Evolutionary conservation across 1,140 invertebrate genomes (phyloP).

Genomic region (Drosophila takahashii): DNA sequence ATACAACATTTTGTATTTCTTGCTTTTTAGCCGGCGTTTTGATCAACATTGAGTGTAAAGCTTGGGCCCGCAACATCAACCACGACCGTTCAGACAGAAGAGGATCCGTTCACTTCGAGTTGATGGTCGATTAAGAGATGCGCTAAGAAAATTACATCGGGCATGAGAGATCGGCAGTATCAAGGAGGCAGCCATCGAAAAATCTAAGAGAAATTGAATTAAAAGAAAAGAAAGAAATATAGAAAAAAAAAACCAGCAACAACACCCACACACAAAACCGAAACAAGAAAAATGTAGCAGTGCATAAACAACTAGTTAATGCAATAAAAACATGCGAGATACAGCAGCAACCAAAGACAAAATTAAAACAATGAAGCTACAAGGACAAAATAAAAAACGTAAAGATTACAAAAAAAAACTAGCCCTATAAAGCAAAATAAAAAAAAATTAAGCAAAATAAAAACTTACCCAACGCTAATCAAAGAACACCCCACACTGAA

Average conservation of each 20-base stretch:
- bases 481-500: conserved; percentile 38
- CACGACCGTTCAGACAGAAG: conserved; percentile 94
- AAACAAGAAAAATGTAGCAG: conserved; percentile 57
- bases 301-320: conserved; percentile 52
- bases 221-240: conserved; percentile 9
- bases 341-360: conserved; percentile 81
- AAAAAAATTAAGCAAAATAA: conserved; percentile 41
- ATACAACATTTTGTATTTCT: not conserved
- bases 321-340: conserved; percentile 62
- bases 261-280: conserved; percentile 53
- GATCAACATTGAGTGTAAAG: conserved; percentile 98
- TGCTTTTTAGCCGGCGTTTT: conserved; percentile 90
- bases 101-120: conserved; percentile 97
- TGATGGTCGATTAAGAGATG: conserved; percentile 94
- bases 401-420: conserved; percentile 41
- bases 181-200: conserved; percentile 21
- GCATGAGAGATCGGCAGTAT: conserved; percentile 12
- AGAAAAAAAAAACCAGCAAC: conserved; percentile 18
- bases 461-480: conserved; percentile 70
- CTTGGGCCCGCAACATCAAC: conserved; percentile 96
- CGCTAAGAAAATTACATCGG: conserved; percentile 23
- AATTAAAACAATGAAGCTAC: conserved; percentile 53
- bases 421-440: conserved; percentile 48
- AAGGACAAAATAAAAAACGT: conserved; percentile 53
- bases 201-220: conserved; percentile 38